A percentile compares a stretch with the other conserved stretches of the same genome.
phyloP scores from a whole-genome alignment of 2,888 invertebrate species.

The Lysandra coridon region DNA sequence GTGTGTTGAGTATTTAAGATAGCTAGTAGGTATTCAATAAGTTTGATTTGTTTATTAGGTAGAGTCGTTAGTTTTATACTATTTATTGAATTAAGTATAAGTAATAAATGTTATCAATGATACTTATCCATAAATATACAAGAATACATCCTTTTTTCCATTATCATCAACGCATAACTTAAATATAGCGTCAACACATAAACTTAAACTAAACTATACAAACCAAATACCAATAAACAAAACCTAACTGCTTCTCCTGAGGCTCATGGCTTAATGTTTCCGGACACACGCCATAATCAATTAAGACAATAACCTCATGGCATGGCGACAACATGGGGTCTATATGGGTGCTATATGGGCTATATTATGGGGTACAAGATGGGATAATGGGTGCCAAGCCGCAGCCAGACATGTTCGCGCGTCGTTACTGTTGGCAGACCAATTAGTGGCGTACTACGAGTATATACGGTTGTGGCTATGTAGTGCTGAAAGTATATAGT shows the following conservation, averaged over 20 bases:
- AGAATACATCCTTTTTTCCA: too few species aligned
- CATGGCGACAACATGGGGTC: neutral
- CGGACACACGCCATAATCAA: constrained; percentile 1
- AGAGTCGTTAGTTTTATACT: too few species aligned
- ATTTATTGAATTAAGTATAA: too few species aligned
- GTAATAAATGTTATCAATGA: too few species aligned
- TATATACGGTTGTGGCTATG: neutral
- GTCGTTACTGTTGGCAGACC: constrained; percentile 5
- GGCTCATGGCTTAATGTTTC: neutral
- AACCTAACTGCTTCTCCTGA: neutral
- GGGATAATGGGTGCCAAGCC: constrained; percentile 5
- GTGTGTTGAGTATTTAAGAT: too few species aligned
- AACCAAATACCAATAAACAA: neutral
- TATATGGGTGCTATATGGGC: neutral
- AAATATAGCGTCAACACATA: neutral
- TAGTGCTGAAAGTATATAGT: neutral
- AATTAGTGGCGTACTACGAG: neutral
- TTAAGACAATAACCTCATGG: neutral
- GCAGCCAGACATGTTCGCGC: neutral
- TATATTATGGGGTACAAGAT: neutral
- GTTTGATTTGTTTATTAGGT: too few species aligned
- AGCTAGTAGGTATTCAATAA: too few species aligned
- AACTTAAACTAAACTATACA: neutral
- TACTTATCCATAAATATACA: too few species aligned
- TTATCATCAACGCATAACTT: neutral